Conservation (phyloP, 2,888 invertebrate genomes). For the Nephrocerus scutellatus region DNA sequence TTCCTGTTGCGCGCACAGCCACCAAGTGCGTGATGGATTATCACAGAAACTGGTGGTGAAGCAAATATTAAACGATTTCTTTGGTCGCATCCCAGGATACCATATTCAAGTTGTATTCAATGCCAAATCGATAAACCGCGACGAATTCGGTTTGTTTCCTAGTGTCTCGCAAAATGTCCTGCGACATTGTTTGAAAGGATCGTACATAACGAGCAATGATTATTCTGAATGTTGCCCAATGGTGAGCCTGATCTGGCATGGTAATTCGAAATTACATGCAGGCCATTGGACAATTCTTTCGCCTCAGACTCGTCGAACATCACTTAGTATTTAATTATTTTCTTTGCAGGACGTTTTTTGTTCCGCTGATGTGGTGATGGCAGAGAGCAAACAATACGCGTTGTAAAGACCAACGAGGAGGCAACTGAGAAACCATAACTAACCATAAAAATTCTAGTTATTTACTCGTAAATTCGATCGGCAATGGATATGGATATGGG, state of each 20-base stretch:
- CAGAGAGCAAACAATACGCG: constrained; percentile 5
- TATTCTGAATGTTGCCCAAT: constrained; percentile 37
- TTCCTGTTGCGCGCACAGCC: too few relatives aligned
- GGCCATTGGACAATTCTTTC: constrained; percentile 30
- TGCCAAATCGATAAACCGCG: not conserved
- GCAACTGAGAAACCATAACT: constrained; percentile 6
- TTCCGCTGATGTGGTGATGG: constrained; percentile 15
- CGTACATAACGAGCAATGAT: constrained; percentile 43
- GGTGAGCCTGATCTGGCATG: constrained; percentile 29
- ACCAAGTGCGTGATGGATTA: too few relatives aligned
- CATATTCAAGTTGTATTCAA: too few relatives aligned
- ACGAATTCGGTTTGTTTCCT: not conserved
- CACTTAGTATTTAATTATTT: constrained; percentile 20
- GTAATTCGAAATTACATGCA: constrained; percentile 37
- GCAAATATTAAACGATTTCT: too few relatives aligned
- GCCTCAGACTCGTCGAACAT: constrained; percentile 30
- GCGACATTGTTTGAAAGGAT: constrained; percentile 26
- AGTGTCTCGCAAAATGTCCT: constrained; percentile 12
- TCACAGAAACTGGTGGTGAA: too few relatives aligned
- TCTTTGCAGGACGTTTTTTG: constrained; percentile 9
- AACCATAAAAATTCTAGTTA: constrained; percentile 15
- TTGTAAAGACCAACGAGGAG: constrained; percentile 28
- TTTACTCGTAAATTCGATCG: constrained; percentile 36
- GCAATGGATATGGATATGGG: constrained; percentile 36
- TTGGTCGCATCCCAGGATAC: too few relatives aligned